Evolutionary conservation across 2,888 invertebrate species (phyloP), one percentile per base, ranked within the genome.

Genomic region (Aphodius granarius): DNA sequence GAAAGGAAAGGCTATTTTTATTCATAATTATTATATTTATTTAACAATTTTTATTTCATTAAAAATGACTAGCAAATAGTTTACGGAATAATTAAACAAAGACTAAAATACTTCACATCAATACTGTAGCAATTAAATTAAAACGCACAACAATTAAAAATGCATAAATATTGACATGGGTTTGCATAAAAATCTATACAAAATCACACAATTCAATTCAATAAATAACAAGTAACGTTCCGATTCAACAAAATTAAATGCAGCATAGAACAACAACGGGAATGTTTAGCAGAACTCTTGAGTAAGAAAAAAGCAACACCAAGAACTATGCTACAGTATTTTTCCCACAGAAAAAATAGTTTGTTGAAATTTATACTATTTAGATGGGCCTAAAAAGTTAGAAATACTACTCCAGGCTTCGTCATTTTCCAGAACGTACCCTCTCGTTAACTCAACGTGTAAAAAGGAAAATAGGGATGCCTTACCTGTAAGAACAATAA

Each of bases 361-460:
- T n/a, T n/a, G n/a, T n/a, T n/a, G n/a, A n/a, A n/a, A n/a, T n/a
- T n/a, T n/a, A n/a, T n/a, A n/a, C n/a, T n/a, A n/a, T n/a, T n/a
- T n/a, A n/a, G n/a, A n/a, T n/a, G n/a, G n/a, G n/a, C n/a, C n/a
- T n/a, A n/a, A 9, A 65, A 65, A 65, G 17, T 18, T 65, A 65
- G 9, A 65, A 65, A 21, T 65, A 73, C 84, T 89, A 92, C 81
- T 94, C 93, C 80, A 96, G n/a, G n/a, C 97, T 86, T 98, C 97
- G 83, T 99, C 98, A 86, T 98, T 94, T 88, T 99, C 97, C 75
- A 98, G 88, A 79, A 95, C 91, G 88, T 99, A 99, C 16, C 97
- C 97, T 82, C 98, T 90, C 5, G 96, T 97, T 81, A 98, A 88
- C 88, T 98, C 98, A 72, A 95, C 92, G 82, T 92, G 91, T 75